Conservation (phyloP, 2,888 invertebrate species). For the Zelleria hepariella region DNA sequence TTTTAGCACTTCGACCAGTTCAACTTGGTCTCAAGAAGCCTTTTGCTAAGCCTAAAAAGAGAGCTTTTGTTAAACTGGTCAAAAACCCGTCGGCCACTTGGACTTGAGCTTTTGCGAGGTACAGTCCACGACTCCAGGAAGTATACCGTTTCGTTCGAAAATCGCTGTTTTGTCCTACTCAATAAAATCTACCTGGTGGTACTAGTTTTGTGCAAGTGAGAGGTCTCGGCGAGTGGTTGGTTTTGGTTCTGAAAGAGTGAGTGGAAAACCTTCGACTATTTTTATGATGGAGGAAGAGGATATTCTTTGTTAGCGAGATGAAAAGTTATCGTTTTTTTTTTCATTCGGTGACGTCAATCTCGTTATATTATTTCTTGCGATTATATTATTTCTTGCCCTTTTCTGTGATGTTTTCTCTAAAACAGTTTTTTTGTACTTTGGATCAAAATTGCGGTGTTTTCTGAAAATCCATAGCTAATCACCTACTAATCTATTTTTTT, state of each 20-base stretch:
- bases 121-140: not conserved
- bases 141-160: not conserved
- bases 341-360: not conserved
- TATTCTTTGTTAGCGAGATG: not conserved
- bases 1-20: not conserved
- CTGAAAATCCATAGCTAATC: too few species aligned
- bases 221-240: not conserved
- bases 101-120: not conserved
- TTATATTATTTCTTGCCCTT: too few species aligned
- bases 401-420: too few species aligned
- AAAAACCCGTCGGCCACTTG: not conserved
- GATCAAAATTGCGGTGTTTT: too few species aligned
- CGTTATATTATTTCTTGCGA: not conserved
- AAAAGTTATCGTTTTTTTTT: not conserved
- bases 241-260: not conserved
- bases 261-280: slow-evolving; percentile 25
- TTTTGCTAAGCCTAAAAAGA: not conserved
- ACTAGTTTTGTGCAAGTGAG: not conserved
- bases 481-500: too few species aligned
- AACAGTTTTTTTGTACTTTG: too few species aligned
- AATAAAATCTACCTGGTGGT: too few species aligned
- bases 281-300: slow-evolving; percentile 19
- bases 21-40: not conserved
- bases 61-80: not conserved
- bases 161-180: too few species aligned